Evolutionary conservation across 2,113 vertebrate genomes (phyloP).

Genomic region (Campylomormyrus numenius): DNA sequence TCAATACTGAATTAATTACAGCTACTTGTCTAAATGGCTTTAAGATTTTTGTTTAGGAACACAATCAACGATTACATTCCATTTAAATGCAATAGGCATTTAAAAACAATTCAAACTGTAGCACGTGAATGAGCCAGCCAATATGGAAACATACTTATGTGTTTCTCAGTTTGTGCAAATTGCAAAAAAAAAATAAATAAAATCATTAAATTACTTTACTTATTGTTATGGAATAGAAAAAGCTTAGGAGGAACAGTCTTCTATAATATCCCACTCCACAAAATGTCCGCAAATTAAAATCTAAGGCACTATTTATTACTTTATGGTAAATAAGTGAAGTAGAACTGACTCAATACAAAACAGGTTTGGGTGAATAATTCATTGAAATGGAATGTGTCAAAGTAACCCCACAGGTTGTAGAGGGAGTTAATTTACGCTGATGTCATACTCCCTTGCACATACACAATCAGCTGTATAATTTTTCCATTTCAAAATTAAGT

Average conservation of each 20-base stretch:
- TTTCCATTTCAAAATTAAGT: background rate
- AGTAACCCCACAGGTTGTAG: background rate
- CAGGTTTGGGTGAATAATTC: background rate
- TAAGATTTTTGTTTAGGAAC: background rate
- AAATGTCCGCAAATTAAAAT: slow-evolving; percentile 9
- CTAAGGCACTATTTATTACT: background rate
- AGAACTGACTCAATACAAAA: background rate
- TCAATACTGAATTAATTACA: background rate
- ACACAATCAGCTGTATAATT: background rate
- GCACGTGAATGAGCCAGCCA: background rate
- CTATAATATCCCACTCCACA: background rate
- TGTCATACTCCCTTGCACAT: background rate
- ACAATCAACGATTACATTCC: background rate
- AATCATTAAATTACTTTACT: background rate
- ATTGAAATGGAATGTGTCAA: slow-evolving; percentile 7
- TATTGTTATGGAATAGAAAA: background rate
- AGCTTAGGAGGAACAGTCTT: background rate
- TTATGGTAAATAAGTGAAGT: background rate
- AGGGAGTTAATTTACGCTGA: background rate
- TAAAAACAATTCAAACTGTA: background rate
- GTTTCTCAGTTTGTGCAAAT: background rate
- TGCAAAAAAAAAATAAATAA: background rate
- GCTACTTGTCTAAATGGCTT: background rate
- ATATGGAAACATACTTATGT: background rate
- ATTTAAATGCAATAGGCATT: background rate